phyloP scores from a whole-genome alignment of 2,888 invertebrate species.

The Drosophila robusta region DNA sequence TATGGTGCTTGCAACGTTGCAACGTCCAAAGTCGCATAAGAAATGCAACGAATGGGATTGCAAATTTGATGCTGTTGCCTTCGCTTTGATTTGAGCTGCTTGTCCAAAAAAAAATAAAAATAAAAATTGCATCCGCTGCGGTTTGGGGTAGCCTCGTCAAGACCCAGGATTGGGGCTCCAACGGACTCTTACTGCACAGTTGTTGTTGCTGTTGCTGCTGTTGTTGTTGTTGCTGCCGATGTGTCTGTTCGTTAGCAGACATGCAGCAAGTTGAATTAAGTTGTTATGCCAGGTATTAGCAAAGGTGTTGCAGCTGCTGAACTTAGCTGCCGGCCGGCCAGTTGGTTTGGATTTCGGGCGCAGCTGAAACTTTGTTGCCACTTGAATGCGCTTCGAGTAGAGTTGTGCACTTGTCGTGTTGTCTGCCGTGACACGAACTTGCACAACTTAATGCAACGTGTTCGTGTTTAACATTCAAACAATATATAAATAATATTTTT shows the following conservation, averaged over 20 bases:
- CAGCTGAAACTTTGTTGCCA: conserved; percentile 40
- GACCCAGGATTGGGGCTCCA: conserved; percentile 18
- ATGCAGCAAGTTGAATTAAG: conserved; percentile 68
- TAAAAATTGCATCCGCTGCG: conserved; percentile 55
- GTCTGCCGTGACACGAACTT: background rate
- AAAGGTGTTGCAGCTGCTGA: conserved; percentile 66
- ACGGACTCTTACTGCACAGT: background rate
- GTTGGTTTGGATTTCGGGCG: conserved; percentile 41
- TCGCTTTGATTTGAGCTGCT: conserved; percentile 68
- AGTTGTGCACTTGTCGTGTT: background rate
- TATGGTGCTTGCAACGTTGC: conserved; percentile 49
- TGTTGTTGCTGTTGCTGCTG: conserved; percentile 14
- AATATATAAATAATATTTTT: too few relatives aligned
- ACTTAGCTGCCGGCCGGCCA: conserved; percentile 5
- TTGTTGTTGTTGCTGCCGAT: conserved; percentile 27
- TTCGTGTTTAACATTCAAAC: too few relatives aligned
- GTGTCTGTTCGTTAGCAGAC: conserved; percentile 58
- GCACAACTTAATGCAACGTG: too few relatives aligned
- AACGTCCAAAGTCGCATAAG: conserved; percentile 42
- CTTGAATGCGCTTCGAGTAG: conserved; percentile 2
- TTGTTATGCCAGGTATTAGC: conserved; percentile 76
- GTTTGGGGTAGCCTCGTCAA: conserved; percentile 26
- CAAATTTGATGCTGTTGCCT: conserved; percentile 54
- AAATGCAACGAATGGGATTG: conserved; percentile 54
- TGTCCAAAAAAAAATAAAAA: conserved; percentile 57